Evolutionary conservation across 2,113 vertebrate species (phyloP).

Genomic region (Rhea americana): DNA sequence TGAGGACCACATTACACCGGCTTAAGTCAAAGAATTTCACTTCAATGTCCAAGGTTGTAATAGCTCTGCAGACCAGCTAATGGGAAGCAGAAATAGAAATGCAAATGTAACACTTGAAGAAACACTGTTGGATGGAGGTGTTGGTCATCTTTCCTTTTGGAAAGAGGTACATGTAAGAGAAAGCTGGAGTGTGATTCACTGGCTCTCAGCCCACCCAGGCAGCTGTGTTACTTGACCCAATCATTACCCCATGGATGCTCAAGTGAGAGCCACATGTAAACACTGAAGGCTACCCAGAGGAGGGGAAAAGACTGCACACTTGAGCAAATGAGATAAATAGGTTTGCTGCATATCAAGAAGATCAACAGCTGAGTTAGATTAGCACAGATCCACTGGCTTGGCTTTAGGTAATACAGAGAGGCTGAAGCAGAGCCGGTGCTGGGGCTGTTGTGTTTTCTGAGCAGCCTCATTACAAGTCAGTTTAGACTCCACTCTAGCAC

Average conservation of each 20-base stretch:
- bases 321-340: background rate
- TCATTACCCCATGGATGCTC: fast-evolving
- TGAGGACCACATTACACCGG: conserved; percentile 36
- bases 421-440: background rate
- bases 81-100: conserved; percentile 38
- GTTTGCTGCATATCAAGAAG: background rate
- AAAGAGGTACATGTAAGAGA: fast-evolving
- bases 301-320: background rate
- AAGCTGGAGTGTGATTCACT: background rate
- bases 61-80: background rate
- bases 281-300: background rate
- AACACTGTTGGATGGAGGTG: background rate
- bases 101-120: background rate
- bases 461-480: background rate
- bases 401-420: background rate
- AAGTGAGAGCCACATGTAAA: background rate
- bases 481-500: fast-evolving
- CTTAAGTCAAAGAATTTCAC: conserved; percentile 38
- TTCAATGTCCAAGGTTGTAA: conserved; percentile 34
- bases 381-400: background rate
- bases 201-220: background rate
- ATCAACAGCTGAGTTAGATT: no score
- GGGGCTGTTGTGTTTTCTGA: fast-evolving
- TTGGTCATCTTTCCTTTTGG: background rate
- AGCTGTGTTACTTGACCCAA: background rate